Evolutionary conservation across 2,797 vertebrate genomes (phyloP).

Genomic region (Cirrhinus mrigala): DNA sequence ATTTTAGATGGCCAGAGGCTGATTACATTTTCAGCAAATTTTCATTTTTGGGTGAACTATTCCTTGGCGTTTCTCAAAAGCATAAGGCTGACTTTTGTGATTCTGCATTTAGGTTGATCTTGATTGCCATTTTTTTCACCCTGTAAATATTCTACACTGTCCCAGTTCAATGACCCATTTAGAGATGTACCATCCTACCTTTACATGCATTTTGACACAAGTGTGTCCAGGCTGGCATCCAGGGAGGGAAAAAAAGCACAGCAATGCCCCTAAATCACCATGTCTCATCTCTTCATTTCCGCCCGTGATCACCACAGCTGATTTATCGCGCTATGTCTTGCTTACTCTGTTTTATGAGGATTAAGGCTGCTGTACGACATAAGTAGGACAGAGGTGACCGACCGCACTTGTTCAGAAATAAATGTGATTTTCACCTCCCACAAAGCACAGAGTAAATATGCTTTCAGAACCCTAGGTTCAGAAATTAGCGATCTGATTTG

Average conservation of each 20-base stretch:
- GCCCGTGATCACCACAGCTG: slow-evolving; percentile 41
- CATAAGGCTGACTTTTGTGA: neutral
- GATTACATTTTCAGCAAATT: neutral
- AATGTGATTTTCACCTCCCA: slow-evolving; percentile 21
- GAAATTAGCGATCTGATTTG: slow-evolving; percentile 29
- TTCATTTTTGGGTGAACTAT: neutral
- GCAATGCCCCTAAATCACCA: slow-evolving; percentile 39
- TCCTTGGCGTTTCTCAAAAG: neutral
- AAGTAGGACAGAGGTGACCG: slow-evolving; percentile 53
- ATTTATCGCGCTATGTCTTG: slow-evolving; percentile 52
- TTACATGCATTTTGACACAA: slow-evolving; percentile 30
- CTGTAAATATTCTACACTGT: slow-evolving; percentile 18
- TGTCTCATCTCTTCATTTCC: slow-evolving; percentile 23
- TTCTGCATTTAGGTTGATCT: slow-evolving; percentile 21
- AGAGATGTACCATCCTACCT: slow-evolving; percentile 28
- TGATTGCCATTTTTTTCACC: neutral
- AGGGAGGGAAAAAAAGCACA: slow-evolving; percentile 1
- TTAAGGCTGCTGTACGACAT: slow-evolving; percentile 40
- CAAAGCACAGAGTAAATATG: slow-evolving; percentile 22
- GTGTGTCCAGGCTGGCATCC: slow-evolving; percentile 29
- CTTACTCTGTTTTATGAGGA: slow-evolving; percentile 44
- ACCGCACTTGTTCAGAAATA: slow-evolving; percentile 43
- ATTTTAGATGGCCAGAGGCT: neutral
- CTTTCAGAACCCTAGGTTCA: slow-evolving; percentile 5
- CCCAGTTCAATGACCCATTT: slow-evolving; percentile 51